A percentile compares a stretch with the other conserved stretches of the same genome.
Conservation (phyloP, 1,140 invertebrate species). For the Nixonia krombeini region DNA sequence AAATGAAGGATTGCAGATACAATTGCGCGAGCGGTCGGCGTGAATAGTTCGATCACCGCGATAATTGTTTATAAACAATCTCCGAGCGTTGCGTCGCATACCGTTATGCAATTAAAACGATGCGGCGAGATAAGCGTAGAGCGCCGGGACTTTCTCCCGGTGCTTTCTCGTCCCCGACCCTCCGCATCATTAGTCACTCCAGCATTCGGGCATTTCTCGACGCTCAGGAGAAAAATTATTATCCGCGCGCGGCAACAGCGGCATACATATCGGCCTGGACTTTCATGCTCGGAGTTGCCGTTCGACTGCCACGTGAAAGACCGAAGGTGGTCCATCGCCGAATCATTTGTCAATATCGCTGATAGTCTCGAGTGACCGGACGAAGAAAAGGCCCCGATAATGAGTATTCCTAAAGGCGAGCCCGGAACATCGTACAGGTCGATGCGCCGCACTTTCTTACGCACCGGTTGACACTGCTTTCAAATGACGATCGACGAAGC, state of each 20-base stretch:
- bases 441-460: too few relatives aligned
- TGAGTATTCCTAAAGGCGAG: constrained; percentile 7
- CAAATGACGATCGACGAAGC: constrained; percentile 20
- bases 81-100: too few relatives aligned
- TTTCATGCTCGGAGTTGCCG: constrained; percentile 12
- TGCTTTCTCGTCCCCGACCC: constrained; percentile 22
- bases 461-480: constrained; percentile 9
- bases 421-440: constrained; percentile 12
- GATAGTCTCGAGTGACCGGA: constrained; percentile 32
- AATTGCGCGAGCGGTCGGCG: too few relatives aligned
- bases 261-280: constrained; percentile 11
- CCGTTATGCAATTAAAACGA: constrained; percentile 42
- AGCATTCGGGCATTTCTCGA: constrained; percentile 9
- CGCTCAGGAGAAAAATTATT: constrained; percentile 16
- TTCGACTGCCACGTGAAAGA: background rate
- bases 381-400: constrained; percentile 15
- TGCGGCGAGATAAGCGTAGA: background rate
- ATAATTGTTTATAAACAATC: background rate
- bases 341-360: constrained; percentile 36
- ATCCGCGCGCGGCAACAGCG: constrained; percentile 15
- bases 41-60: background rate
- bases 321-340: constrained; percentile 1
- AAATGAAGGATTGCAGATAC: background rate
- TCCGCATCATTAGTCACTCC: constrained; percentile 38
- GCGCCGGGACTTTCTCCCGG: constrained; percentile 34